phyloP scores from a whole-genome alignment of 2,113 vertebrate species.

The Spheniscus mendiculus region DNA sequence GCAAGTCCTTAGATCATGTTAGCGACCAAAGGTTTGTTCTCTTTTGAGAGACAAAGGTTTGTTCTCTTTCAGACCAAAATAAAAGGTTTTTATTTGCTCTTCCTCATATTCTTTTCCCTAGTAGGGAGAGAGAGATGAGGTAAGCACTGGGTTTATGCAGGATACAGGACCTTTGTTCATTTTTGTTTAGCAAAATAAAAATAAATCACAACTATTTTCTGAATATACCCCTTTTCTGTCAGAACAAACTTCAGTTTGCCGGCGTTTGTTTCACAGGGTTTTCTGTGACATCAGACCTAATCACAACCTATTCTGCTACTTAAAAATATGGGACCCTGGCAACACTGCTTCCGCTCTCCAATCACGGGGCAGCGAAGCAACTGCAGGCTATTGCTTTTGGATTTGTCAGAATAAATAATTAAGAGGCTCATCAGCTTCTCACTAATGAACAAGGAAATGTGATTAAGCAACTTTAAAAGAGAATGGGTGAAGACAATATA shows the following conservation, averaged over 20 bases:
- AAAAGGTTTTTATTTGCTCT: background rate
- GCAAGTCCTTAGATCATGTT: background rate
- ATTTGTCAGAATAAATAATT: conserved; percentile 54
- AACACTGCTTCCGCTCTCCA: background rate
- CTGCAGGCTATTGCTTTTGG: background rate
- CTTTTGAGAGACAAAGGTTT: no score
- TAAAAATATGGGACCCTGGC: background rate
- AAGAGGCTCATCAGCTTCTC: conserved; percentile 27
- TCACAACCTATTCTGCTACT: conserved; percentile 22
- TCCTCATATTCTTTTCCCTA: background rate
- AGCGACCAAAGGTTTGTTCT: background rate
- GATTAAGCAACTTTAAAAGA: conserved; percentile 49
- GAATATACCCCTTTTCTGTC: background rate
- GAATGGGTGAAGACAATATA: conserved; percentile 31
- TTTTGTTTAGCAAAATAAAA: background rate
- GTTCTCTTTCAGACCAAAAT: no score
- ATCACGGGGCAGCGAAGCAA: background rate
- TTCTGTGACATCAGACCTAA: conserved; percentile 30
- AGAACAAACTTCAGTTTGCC: background rate
- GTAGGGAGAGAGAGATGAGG: background rate
- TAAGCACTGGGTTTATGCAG: background rate
- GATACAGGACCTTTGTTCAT: background rate
- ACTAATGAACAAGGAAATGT: conserved; percentile 56
- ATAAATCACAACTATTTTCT: background rate
- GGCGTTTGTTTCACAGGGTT: background rate